phyloP scores from a whole-genome alignment of 2,797 vertebrate species.

The Loriculus beryllinus region DNA sequence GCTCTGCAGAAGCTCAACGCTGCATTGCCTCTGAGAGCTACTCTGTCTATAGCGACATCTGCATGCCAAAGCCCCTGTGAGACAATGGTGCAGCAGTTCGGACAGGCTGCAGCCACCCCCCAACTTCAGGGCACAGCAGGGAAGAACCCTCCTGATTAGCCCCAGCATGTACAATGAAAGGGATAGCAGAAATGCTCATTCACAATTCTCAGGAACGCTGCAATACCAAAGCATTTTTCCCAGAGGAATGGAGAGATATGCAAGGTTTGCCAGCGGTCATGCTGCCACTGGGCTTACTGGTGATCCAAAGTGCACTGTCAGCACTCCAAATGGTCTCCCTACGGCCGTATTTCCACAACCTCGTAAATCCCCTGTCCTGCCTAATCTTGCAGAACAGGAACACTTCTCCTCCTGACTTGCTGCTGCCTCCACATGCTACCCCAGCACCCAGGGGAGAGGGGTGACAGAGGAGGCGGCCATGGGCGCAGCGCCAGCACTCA shows the following conservation, averaged over 20 bases:
- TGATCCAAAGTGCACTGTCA: background rate
- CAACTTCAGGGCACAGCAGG: background rate
- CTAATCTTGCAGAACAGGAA: background rate
- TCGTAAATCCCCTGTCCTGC: background rate
- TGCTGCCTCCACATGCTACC: background rate
- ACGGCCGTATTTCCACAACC: background rate
- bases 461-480: fast-evolving
- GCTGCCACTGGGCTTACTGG: background rate
- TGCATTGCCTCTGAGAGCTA: background rate
- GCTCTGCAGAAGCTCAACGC: background rate
- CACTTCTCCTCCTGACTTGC: background rate
- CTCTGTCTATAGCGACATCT: fast-evolving
- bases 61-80: background rate
- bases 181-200: background rate
- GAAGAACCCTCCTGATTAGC: background rate
- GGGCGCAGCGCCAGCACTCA: fast-evolving
- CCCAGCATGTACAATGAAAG: fast-evolving
- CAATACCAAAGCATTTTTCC: fast-evolving
- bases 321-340: background rate
- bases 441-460: background rate
- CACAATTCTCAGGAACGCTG: background rate
- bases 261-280: fast-evolving
- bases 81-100: background rate
- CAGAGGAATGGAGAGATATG: background rate
- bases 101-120: background rate